Conservation (phyloP, 2,113 vertebrate species). For the Narcine bancroftii region DNA sequence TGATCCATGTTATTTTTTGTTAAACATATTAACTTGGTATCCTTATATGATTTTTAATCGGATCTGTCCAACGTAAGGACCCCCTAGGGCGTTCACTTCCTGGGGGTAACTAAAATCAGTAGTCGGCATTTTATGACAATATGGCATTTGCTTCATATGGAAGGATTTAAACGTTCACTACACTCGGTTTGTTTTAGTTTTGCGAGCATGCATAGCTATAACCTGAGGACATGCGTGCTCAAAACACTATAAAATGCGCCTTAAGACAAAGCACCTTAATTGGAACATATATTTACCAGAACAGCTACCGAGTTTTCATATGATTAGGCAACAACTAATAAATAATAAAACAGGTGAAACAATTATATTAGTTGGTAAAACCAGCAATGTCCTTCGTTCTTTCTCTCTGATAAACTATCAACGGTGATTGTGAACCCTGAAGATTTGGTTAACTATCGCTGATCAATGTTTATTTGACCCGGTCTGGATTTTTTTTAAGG, state of each 20-base stretch:
- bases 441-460: background rate
- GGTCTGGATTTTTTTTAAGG: background rate
- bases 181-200: background rate
- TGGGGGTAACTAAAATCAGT: background rate
- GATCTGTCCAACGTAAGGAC: background rate
- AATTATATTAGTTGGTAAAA: background rate
- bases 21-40: background rate
- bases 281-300: background rate
- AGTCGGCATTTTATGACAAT: too few species aligned
- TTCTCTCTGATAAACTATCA: background rate
- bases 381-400: background rate
- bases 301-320: background rate
- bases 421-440: background rate
- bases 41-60: background rate
- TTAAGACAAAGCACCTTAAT: background rate
- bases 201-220: background rate
- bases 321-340: constrained; percentile 2
- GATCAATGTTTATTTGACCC: background rate
- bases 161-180: background rate
- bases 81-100: background rate
- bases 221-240: too few species aligned
- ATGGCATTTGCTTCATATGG: background rate
- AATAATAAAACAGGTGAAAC: background rate
- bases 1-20: background rate
- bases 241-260: background rate